These are phyloP conservation scores for Mythimna albipuncta DNA, from an alignment of 2,888 invertebrate species.

Conservation along the genomic window DNA sequence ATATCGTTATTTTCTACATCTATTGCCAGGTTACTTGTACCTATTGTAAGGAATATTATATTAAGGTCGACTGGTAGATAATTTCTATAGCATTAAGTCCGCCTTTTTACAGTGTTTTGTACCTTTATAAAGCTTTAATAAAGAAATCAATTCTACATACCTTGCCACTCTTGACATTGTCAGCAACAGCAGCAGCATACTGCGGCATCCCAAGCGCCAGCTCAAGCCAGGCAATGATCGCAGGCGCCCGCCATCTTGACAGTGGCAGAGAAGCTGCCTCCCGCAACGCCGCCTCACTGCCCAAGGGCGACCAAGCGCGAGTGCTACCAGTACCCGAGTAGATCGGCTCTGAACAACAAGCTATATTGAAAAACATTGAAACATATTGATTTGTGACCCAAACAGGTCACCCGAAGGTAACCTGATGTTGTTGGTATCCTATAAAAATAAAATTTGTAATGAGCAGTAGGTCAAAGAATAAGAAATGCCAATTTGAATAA, in stretches of 20 bases:
- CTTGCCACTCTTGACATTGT: conserved; percentile 98
- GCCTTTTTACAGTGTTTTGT: too few species aligned
- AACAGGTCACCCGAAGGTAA: conserved; percentile 47
- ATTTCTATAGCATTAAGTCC: too few species aligned
- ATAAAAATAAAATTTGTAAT: conserved; percentile 1
- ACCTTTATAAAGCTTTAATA: too few species aligned
- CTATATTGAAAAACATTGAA: conserved; percentile 59
- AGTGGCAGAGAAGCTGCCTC: conserved; percentile 96
- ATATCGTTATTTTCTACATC: not conserved
- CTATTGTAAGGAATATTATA: too few species aligned
- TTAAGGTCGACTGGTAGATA: too few species aligned
- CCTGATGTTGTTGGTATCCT: conserved; percentile 26
- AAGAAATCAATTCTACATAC: conserved; percentile 80
- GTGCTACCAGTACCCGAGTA: conserved; percentile 86
- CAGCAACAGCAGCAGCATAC: conserved; percentile 96
- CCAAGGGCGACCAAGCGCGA: conserved; percentile 93
- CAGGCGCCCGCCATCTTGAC: conserved; percentile 97
- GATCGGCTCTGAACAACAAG: conserved; percentile 82
- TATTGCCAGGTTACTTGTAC: not conserved
- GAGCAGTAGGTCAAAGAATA: not conserved
- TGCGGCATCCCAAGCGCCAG: conserved; percentile 98
- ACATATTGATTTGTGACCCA: conserved; percentile 52
- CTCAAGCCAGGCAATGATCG: conserved; percentile 98
- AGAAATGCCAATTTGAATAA: not conserved
- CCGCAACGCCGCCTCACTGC: conserved; percentile 95